Percentiles rank a stretch among this genome's conserved stretches.
phyloP scores from a whole-genome alignment of 2,113 vertebrate species.

The Cettia cetti region DNA sequence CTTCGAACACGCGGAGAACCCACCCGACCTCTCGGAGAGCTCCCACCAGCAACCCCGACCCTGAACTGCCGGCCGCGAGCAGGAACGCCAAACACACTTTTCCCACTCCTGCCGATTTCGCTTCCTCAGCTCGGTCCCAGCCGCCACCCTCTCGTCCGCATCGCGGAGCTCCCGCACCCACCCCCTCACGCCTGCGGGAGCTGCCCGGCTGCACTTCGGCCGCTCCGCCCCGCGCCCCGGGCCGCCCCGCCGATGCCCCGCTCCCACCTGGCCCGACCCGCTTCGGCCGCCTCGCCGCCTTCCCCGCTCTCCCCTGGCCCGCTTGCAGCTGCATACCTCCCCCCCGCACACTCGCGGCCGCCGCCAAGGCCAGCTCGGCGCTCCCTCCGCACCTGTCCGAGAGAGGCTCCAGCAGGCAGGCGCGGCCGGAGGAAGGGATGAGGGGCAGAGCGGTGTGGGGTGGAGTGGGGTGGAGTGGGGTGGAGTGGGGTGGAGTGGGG shows the following conservation, averaged over 20 bases:
- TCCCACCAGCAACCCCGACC: neutral
- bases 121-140: neutral
- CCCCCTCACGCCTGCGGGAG: neutral
- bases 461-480: too few species aligned
- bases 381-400: neutral
- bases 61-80: neutral
- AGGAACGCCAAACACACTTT: neutral
- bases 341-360: neutral
- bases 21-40: accelerated
- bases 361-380: neutral
- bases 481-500: too few species aligned
- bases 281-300: neutral
- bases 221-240: neutral
- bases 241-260: too few species aligned
- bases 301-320: neutral
- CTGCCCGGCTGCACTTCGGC: neutral
- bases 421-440: neutral
- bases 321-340: neutral
- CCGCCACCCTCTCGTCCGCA: accelerated
- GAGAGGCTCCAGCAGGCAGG: neutral
- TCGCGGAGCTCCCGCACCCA: neutral
- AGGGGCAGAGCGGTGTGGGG: neutral
- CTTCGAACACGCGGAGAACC: accelerated
- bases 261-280: neutral
- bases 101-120: neutral